A percentile compares a stretch with the other conserved stretches of the same genome.
Evolutionary conservation across 2,888 invertebrate species (phyloP).

Genomic region (Philaethria dido): DNA sequence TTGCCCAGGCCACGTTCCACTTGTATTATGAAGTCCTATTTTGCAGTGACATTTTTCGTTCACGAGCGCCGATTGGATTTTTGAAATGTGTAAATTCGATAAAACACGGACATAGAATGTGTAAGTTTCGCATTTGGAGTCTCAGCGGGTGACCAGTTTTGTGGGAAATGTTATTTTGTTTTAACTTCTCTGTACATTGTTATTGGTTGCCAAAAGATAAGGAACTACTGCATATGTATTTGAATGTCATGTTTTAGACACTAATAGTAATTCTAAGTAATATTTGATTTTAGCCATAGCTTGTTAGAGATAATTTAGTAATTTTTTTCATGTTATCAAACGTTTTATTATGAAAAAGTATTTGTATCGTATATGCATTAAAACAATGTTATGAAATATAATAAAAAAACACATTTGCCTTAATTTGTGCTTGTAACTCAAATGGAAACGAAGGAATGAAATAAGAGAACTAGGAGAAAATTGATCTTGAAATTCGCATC

Average conservation of each 20-base stretch:
- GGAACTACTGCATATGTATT: neutral
- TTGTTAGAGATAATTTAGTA: no score
- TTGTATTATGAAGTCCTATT: slow-evolving; percentile 79
- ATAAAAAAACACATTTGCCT: no score
- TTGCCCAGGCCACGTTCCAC: slow-evolving; percentile 67
- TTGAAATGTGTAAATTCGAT: slow-evolving; percentile 80
- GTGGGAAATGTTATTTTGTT: slow-evolving; percentile 36
- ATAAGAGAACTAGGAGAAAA: no score
- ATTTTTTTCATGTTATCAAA: no score
- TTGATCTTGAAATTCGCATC: no score
- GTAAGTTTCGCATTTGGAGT: slow-evolving; percentile 36
- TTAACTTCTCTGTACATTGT: slow-evolving; percentile 30
- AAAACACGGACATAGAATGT: slow-evolving; percentile 53
- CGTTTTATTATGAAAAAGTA: no score
- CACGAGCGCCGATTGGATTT: slow-evolving; percentile 77
- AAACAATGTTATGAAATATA: no score
- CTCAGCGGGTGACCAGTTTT: slow-evolving; percentile 36
- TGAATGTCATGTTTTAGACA: neutral
- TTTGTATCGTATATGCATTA: no score
- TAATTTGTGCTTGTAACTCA: no score
- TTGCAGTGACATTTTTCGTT: slow-evolving; percentile 78
- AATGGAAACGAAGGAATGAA: no score
- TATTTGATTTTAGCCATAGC: neutral
- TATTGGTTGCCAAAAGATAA: slow-evolving; percentile 31
- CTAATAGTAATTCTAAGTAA: neutral